Evolutionary conservation across 2,113 vertebrate genomes (phyloP).

Genomic region (Rhinopomastus cyanomelas): DNA sequence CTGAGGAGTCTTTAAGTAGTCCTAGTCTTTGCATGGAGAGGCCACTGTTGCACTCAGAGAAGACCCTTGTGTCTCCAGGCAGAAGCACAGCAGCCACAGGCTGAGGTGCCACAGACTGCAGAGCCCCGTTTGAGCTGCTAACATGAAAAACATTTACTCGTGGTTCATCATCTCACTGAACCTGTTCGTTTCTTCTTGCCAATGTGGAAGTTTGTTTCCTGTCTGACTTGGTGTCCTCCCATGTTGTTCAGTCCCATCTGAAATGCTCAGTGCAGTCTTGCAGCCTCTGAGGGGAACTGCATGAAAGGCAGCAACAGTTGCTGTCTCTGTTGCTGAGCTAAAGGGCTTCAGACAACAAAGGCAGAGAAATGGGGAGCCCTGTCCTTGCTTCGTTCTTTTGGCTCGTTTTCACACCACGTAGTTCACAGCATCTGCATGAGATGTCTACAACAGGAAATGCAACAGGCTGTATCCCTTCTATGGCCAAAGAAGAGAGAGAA

Average conservation of each 20-base stretch:
- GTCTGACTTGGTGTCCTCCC: background rate
- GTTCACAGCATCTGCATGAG: background rate
- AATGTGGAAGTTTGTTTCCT: background rate
- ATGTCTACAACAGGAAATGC: conserved; percentile 15
- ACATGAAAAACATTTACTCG: fast-evolving
- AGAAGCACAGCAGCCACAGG: background rate
- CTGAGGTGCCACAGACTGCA: background rate
- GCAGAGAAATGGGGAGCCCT: background rate
- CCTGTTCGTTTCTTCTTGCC: background rate
- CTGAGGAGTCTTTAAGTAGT: background rate
- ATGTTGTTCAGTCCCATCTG: background rate
- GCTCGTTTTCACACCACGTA: background rate
- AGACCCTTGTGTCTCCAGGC: background rate
- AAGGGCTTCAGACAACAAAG: background rate
- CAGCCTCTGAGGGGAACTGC: background rate
- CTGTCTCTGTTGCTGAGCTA: background rate
- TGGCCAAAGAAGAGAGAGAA: conserved; percentile 15
- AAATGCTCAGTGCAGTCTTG: background rate
- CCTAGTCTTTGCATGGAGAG: background rate
- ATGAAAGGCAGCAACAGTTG: background rate
- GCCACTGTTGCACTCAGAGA: background rate
- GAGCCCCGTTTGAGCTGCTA: background rate
- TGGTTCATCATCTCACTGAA: background rate
- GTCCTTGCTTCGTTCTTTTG: conserved; percentile 22
- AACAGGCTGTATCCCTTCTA: conserved; percentile 17